Evolutionary conservation across 2,888 invertebrate genomes (phyloP), one percentile per base, ranked within the genome.

Genomic region (Lithophane leautieri): DNA sequence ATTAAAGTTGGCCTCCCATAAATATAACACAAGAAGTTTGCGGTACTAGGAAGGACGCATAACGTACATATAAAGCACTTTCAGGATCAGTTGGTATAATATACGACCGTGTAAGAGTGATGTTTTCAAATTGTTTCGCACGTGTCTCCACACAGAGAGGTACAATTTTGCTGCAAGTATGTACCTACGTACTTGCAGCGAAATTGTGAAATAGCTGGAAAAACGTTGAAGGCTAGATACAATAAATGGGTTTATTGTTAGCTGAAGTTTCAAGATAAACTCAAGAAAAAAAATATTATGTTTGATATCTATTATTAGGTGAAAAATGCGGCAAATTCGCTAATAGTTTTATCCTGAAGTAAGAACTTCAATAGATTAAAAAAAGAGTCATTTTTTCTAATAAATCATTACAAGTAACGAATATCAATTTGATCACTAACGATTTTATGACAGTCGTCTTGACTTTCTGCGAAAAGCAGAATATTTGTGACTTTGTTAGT

Each of bases 1-100:
- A 82, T 82, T 78, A 76, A 73, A 76, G 69, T 71, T 70, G 22
- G 42, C 19, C 34, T 56, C 60, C 42, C 25, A 62, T 69, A 72
- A 58, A 67, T 69, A 62, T 65, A 47, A 19, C 28, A 61, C 52
- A 22, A 40, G 62, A 28, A 66, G n/a, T 74, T 72, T 54, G 19
- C 42, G 25, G 28, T n/a, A 44, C 4, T 28, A 42, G 14, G 25
- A 40, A 16, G 22, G 40, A 73, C 34, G 14, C 34, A 34, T n/a
- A 40, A 42, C 9, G 19, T 60, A 22, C 22, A 6, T 28, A 25
- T 56, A 28, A 14, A 50, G 19, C 6, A 42, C 14, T 76, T 52
- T 67, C 47, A 50, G n/a, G 22, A 6, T 14, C 7, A 44, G n/a
- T 69, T 25, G 9, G 16, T 56, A 34, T 34, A 28, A 58, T 52